phyloP scores from a whole-genome alignment of 2,113 vertebrate genomes.

The Isichthys henryi region DNA sequence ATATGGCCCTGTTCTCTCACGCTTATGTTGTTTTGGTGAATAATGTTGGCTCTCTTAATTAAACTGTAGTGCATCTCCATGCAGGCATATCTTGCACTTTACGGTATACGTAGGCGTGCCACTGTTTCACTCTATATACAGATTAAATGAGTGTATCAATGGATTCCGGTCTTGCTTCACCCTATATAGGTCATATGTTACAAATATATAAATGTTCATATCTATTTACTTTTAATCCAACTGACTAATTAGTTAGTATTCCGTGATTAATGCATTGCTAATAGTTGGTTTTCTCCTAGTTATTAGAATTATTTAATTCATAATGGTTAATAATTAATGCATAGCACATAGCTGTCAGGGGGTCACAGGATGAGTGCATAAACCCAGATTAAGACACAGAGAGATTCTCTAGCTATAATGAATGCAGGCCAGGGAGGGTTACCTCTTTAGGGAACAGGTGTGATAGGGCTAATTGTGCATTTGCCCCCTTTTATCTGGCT shows the following conservation, averaged over 20 bases:
- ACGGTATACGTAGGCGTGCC: not conserved
- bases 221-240: slow-evolving; percentile 26
- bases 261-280: slow-evolving; percentile 27
- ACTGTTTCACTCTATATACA: not conserved
- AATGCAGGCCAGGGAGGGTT: not conserved
- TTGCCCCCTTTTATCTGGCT: not conserved
- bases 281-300: slow-evolving; percentile 29
- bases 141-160: slow-evolving; percentile 15
- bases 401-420: not conserved
- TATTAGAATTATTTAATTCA: slow-evolving; percentile 26
- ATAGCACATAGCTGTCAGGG: slow-evolving; percentile 1
- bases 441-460: slow-evolving; percentile 8
- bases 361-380: not conserved
- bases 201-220: slow-evolving; percentile 21
- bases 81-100: not conserved
- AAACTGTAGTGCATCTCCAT: not conserved
- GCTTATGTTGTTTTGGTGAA: not conserved
- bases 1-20: not conserved
- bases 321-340: slow-evolving; percentile 24
- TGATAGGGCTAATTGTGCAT: not conserved
- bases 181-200: slow-evolving; percentile 16
- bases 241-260: slow-evolving; percentile 27
- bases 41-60: not conserved
- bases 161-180: slow-evolving; percentile 1
- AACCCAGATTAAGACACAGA: not conserved